These are phyloP conservation scores for Pyralis farinalis DNA, from an alignment of 2,888 invertebrate genomes.

Conservation along the genomic window DNA sequence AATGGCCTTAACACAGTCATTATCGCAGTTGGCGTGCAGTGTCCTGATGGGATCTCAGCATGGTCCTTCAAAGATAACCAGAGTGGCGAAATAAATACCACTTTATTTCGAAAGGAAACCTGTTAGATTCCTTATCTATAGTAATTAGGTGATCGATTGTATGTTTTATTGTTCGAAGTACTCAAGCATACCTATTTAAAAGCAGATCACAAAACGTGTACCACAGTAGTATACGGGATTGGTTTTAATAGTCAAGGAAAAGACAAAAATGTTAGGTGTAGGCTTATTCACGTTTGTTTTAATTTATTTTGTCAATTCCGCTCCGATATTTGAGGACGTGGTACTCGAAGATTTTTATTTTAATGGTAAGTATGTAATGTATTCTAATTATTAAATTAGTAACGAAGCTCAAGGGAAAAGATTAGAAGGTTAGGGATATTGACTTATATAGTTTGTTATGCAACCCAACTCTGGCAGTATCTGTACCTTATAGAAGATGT, in stretches of 20 bases:
- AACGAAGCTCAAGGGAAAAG: no score
- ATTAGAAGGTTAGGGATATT: no score
- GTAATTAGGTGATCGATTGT: conserved; percentile 59
- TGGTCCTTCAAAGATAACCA: conserved; percentile 45
- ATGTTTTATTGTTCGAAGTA: conserved; percentile 36
- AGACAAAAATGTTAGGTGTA: background rate
- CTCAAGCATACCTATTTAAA: conserved; percentile 20
- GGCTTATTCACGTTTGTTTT: conserved; percentile 16
- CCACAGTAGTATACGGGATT: background rate
- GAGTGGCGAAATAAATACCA: conserved; percentile 36
- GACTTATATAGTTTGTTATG: no score
- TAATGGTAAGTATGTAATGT: conserved; percentile 5
- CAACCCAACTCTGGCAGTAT: no score
- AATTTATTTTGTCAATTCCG: conserved; percentile 22
- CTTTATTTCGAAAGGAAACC: conserved; percentile 44
- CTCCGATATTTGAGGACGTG: conserved; percentile 30
- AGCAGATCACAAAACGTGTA: conserved; percentile 11
- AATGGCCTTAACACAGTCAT: conserved; percentile 15
- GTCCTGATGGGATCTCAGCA: conserved; percentile 38
- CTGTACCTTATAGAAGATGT: no score
- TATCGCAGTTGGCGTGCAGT: conserved; percentile 16
- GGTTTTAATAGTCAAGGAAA: background rate
- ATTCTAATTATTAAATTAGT: no score
- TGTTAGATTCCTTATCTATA: conserved; percentile 48
- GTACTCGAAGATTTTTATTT: conserved; percentile 12